phyloP scores from a whole-genome alignment of 2,888 invertebrate genomes.

The Agrotis exclamationis region DNA sequence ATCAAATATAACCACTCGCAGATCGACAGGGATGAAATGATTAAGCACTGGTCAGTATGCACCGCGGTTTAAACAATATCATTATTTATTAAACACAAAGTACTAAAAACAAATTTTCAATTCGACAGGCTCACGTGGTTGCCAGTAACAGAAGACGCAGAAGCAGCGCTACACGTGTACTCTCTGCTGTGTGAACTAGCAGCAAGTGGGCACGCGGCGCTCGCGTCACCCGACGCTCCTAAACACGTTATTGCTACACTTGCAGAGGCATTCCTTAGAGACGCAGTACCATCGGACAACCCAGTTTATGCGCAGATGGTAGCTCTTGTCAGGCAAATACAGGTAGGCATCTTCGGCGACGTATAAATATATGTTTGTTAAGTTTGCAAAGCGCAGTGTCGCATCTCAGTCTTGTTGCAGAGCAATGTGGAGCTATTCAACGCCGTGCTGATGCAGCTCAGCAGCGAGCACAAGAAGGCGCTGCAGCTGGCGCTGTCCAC shows the following conservation, averaged over 20 bases:
- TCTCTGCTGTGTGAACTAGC: conserved; percentile 98
- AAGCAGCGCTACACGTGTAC: conserved; percentile 99
- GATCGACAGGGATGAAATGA: conserved; percentile 96
- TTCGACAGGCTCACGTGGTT: conserved; percentile 95
- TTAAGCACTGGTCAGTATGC: conserved; percentile 95
- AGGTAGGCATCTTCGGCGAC: conserved; percentile 88
- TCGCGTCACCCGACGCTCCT: conserved; percentile 97
- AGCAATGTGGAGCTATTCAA: conserved; percentile 95
- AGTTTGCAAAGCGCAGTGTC: not conserved
- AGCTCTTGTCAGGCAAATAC: conserved; percentile 96
- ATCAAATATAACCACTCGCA: conserved; percentile 97
- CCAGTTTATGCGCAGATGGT: conserved; percentile 95
- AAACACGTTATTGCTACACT: conserved; percentile 97
- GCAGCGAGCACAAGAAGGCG: conserved; percentile 96
- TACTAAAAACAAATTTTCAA: not conserved
- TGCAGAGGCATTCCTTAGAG: conserved; percentile 96
- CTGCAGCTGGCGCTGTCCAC: conserved; percentile 94
- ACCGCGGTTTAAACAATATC: not conserved
- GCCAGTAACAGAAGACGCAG: conserved; percentile 98
- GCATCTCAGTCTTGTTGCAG: conserved; percentile 83
- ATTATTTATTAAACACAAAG: too few relatives aligned
- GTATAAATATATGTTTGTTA: not conserved
- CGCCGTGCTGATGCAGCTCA: conserved; percentile 94
- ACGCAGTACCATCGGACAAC: conserved; percentile 94
- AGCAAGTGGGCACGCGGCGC: conserved; percentile 96